Evolutionary conservation across 1,140 invertebrate genomes (phyloP).

Genomic region (Dendrolimus punctatus): DNA sequence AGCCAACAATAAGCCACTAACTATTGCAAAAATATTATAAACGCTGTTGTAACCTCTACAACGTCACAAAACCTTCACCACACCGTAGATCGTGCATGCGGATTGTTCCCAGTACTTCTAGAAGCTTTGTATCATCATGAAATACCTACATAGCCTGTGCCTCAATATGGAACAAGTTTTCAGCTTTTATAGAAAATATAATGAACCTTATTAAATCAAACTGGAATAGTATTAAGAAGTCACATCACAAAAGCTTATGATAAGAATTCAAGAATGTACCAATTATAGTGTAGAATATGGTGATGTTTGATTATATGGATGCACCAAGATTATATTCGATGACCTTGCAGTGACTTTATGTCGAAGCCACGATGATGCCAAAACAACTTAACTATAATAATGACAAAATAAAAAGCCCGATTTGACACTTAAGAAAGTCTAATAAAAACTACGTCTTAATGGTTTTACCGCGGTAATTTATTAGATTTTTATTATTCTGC

Average conservation of each 20-base stretch:
- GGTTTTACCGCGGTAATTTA: too few species aligned
- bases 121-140: too few species aligned
- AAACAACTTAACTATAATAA: too few species aligned
- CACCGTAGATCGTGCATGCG: conserved; percentile 48
- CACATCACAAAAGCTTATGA: conserved; percentile 67
- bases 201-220: not conserved
- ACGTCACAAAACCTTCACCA: conserved; percentile 54
- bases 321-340: too few species aligned
- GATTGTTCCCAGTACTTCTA: conserved; percentile 15
- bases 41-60: conserved; percentile 28
- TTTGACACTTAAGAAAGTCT: too few species aligned
- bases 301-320: not conserved
- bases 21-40: conserved; percentile 42
- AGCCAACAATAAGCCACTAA: conserved; percentile 59
- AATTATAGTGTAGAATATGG: conserved; percentile 16
- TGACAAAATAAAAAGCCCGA: too few species aligned
- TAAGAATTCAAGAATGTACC: conserved; percentile 56
- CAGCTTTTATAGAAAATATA: conserved; percentile 19
- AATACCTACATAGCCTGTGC: too few species aligned
- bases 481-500: too few species aligned
- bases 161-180: conserved; percentile 11
- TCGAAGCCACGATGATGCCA: too few species aligned
- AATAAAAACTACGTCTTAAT: too few species aligned
- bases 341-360: too few species aligned
- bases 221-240: conserved; percentile 50